phyloP scores from a whole-genome alignment of 1,140 invertebrate species.

The Leptinotarsa defecta region DNA sequence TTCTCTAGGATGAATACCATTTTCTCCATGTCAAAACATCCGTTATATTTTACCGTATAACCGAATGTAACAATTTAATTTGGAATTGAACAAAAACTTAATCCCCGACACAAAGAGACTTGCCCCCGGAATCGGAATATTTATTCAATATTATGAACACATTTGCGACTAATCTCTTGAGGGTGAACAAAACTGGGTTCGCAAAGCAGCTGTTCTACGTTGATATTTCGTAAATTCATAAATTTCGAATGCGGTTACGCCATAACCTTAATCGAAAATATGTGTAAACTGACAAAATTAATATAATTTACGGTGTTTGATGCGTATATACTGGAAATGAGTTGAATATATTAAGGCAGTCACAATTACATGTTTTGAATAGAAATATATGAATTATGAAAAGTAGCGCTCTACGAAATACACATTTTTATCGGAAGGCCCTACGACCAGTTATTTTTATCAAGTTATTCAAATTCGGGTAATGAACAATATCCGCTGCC shows the following conservation, averaged over 20 bases:
- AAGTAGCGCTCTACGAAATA: not conserved
- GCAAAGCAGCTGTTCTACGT: not conserved
- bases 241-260: not conserved
- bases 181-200: not conserved
- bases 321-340: not conserved
- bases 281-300: conserved; percentile 8
- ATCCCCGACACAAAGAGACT: conserved; percentile 1
- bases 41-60: not conserved
- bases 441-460: not conserved
- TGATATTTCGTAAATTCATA: not conserved
- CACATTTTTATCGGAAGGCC: not conserved
- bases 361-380: not conserved
- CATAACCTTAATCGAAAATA: conserved; percentile 6
- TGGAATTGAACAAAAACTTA: conserved; percentile 5
- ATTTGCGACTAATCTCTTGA: not conserved
- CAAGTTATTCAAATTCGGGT: not conserved
- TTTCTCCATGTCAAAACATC: not conserved
- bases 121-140: not conserved
- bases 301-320: not conserved
- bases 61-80: not conserved
- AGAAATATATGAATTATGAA: conserved; percentile 7
- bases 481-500: conserved; percentile 4
- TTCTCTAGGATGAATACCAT: too few relatives aligned
- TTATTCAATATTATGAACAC: conserved; percentile 9
- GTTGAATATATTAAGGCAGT: not conserved